A percentile compares a stretch with the other conserved stretches of the same genome.
Evolutionary conservation across 2,888 invertebrate genomes (phyloP).

Genomic region (Parnassius orleans): DNA sequence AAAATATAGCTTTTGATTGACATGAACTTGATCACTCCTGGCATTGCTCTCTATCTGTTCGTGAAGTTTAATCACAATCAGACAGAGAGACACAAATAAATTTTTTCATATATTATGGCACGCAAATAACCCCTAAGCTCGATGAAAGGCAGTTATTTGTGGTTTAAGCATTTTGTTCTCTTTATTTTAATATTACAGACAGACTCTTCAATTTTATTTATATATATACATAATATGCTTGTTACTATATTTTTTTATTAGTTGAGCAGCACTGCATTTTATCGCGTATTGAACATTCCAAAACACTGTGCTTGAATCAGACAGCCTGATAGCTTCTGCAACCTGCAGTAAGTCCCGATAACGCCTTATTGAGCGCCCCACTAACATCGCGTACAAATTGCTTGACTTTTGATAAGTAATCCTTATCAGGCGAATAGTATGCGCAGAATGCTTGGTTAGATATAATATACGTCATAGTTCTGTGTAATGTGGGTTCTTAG

Average conservation of each 20-base stretch:
- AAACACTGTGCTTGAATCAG: slow-evolving; percentile 46
- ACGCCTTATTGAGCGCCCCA: slow-evolving; percentile 46
- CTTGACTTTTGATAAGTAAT: slow-evolving; percentile 58
- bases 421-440: slow-evolving; percentile 46
- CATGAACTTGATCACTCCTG: too few species aligned
- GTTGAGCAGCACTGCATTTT: slow-evolving; percentile 4
- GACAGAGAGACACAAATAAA: too few species aligned
- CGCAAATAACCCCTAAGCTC: too few species aligned
- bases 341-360: slow-evolving; percentile 45
- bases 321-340: slow-evolving; percentile 55
- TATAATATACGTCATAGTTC: slow-evolving; percentile 25
- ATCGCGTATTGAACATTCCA: slow-evolving; percentile 15
- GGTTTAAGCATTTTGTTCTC: too few species aligned
- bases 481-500: slow-evolving; percentile 1
- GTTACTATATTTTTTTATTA: neutral
- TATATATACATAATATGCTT: too few species aligned
- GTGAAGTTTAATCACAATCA: too few species aligned
- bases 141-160: too few species aligned
- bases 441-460: slow-evolving; percentile 32
- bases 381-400: slow-evolving; percentile 59
- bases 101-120: too few species aligned
- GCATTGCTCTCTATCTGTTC: too few species aligned
- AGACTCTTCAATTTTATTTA: too few species aligned
- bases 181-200: too few species aligned
- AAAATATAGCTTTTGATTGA: too few species aligned